A percentile compares a stretch with the other conserved stretches of the same genome.
Evolutionary conservation across 2,113 vertebrate genomes (phyloP).

Genomic region (Clarias gariepinus): DNA sequence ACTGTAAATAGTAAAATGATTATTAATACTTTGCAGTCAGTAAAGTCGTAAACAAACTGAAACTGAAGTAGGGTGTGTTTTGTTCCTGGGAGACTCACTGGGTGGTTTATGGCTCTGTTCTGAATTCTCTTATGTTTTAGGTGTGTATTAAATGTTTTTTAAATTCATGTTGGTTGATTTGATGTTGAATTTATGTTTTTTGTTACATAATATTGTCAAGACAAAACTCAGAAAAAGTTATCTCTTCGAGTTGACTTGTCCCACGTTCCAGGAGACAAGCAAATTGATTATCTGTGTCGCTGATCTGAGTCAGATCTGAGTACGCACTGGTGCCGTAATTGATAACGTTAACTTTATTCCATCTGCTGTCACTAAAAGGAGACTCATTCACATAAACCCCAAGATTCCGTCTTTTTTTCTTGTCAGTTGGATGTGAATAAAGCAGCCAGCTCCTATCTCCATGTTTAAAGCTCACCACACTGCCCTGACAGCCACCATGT

Average conservation of each 20-base stretch:
- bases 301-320: slow-evolving; percentile 81
- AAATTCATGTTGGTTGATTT: neutral
- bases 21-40: too few relatives aligned
- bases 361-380: slow-evolving; percentile 67
- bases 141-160: neutral
- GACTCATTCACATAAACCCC: slow-evolving; percentile 83
- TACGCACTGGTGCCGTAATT: slow-evolving; percentile 81
- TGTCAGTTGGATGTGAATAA: slow-evolving; percentile 84
- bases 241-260: slow-evolving; percentile 68
- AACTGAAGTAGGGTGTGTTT: too few relatives aligned
- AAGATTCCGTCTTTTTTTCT: slow-evolving; percentile 70
- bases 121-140: neutral
- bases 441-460: slow-evolving; percentile 77
- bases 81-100: too few relatives aligned
- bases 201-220: slow-evolving; percentile 68
- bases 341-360: slow-evolving; percentile 79
- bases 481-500: slow-evolving; percentile 83
- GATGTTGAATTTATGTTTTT: neutral
- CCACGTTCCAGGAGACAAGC: slow-evolving; percentile 88
- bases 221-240: slow-evolving; percentile 69
- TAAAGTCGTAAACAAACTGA: too few relatives aligned
- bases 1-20: too few relatives aligned
- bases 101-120: neutral
- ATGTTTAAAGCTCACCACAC: slow-evolving; percentile 81
- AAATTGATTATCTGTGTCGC: slow-evolving; percentile 72